A percentile compares a stretch with the other conserved stretches of the same genome.
These are phyloP conservation scores for Melipona quadrifasciata DNA, from an alignment of 1,140 invertebrate species.

Conservation along the genomic window DNA sequence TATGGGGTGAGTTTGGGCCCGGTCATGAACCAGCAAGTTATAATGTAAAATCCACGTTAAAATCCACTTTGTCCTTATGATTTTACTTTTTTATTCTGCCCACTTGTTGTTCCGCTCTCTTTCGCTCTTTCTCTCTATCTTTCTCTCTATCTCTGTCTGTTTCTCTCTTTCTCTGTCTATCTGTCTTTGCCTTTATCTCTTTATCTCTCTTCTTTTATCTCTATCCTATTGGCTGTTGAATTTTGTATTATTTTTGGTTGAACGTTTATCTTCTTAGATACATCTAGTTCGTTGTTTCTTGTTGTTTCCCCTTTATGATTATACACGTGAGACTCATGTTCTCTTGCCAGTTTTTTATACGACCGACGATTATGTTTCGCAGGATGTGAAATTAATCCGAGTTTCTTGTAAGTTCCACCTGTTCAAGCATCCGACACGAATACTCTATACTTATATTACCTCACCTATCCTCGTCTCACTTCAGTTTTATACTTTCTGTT, in stretches of 20 bases:
- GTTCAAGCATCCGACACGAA: slow-evolving; percentile 11
- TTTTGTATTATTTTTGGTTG: slow-evolving; percentile 36
- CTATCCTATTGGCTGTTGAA: slow-evolving; percentile 17
- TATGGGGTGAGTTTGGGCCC: slow-evolving; percentile 79
- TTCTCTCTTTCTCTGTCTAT: background rate
- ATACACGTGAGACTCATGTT: background rate
- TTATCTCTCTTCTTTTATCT: background rate
- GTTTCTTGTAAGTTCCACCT: slow-evolving; percentile 2
- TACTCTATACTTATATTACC: background rate
- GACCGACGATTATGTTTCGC: background rate
- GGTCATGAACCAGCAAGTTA: slow-evolving; percentile 57
- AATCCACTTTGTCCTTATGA: slow-evolving; percentile 25
- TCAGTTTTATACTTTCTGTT: slow-evolving; percentile 16
- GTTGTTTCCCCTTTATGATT: background rate
- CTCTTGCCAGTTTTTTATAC: background rate
- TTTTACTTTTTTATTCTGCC: background rate
- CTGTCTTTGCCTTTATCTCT: background rate
- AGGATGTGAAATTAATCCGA: background rate
- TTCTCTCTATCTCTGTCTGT: background rate
- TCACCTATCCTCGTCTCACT: slow-evolving; percentile 8
- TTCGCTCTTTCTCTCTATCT: background rate
- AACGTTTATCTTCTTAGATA: slow-evolving; percentile 24
- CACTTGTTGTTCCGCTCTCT: slow-evolving; percentile 10
- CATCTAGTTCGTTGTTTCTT: slow-evolving; percentile 31
- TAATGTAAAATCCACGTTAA: slow-evolving; percentile 35